These are phyloP conservation scores for Cephalophus harveyi DNA, from an alignment of 2,113 vertebrate species.

Conservation along the genomic window DNA sequence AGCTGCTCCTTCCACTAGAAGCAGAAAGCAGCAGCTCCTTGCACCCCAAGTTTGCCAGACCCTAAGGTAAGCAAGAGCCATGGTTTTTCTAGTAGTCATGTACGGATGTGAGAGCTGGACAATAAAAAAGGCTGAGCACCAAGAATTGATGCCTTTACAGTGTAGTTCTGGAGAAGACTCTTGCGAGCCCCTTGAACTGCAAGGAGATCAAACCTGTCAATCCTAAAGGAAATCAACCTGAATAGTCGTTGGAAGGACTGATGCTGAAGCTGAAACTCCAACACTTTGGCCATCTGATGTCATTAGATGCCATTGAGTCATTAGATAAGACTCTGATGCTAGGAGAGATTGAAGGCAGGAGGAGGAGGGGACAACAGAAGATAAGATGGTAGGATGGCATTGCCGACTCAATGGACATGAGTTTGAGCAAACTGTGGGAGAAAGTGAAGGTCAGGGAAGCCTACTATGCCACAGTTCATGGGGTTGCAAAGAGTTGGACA, in stretches of 20 bases:
- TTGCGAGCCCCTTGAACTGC: background rate
- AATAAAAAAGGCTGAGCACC: background rate
- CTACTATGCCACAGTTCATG: background rate
- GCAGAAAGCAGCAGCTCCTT: background rate
- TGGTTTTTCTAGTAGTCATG: background rate
- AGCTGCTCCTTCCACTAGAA: background rate
- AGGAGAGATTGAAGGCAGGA: background rate
- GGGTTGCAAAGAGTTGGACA: background rate
- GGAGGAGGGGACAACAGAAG: background rate
- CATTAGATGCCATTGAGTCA: background rate
- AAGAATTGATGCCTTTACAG: background rate
- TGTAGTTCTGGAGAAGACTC: background rate
- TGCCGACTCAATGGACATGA: fast-evolving
- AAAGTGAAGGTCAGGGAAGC: background rate
- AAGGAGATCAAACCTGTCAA: background rate
- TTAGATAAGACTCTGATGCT: background rate
- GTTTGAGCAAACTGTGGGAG: background rate
- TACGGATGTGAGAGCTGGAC: background rate
- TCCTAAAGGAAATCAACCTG: background rate
- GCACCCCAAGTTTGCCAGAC: background rate
- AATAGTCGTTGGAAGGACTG: background rate
- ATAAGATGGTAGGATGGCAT: background rate
- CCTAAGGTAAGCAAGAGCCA: background rate
- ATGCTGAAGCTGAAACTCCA: background rate
- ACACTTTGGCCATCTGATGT: background rate